Percentiles rank a stretch among this genome's conserved stretches.
These are phyloP conservation scores for Beroe forskalii DNA, from an alignment of 37 sponge, comb jelly and placozoan species.

Conservation along the genomic window DNA sequence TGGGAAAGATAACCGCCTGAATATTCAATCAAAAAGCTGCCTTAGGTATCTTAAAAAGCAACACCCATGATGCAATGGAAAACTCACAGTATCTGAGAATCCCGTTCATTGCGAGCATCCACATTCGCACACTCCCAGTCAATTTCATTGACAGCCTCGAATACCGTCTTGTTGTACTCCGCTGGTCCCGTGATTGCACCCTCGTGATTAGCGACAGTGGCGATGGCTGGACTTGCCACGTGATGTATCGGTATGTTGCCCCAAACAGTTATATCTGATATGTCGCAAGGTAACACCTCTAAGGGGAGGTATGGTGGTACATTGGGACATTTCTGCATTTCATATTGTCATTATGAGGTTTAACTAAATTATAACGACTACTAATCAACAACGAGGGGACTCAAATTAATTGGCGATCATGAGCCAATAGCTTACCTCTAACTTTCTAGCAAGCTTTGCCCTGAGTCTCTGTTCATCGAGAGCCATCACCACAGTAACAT, in stretches of 20 bases:
- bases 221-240: slow-evolving; percentile 17
- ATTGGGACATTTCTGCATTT: too few relatives aligned
- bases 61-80: too few relatives aligned
- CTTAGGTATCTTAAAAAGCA: too few relatives aligned
- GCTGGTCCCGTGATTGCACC: slow-evolving; percentile 42
- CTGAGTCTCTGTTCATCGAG: slow-evolving; percentile 36
- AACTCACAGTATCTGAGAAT: slow-evolving; percentile 5
- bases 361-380: too few relatives aligned
- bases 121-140: slow-evolving; percentile 34
- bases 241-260: slow-evolving; percentile 50
- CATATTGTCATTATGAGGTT: too few relatives aligned
- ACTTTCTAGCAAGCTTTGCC: slow-evolving; percentile 30
- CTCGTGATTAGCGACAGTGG: slow-evolving; percentile 27
- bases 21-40: too few relatives aligned
- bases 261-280: slow-evolving; percentile 29
- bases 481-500: not conserved
- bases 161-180: slow-evolving; percentile 5
- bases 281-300: slow-evolving; percentile 32
- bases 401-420: too few relatives aligned
- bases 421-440: too few relatives aligned
- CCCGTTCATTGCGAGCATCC: not conserved
- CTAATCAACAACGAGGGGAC: too few relatives aligned
- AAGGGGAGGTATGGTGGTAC: too few relatives aligned
- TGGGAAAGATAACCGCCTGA: too few relatives aligned
- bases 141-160: slow-evolving; percentile 38